These are phyloP conservation scores for Tyria jacobaeae DNA, from an alignment of 2,888 invertebrate species.

Conservation along the genomic window DNA sequence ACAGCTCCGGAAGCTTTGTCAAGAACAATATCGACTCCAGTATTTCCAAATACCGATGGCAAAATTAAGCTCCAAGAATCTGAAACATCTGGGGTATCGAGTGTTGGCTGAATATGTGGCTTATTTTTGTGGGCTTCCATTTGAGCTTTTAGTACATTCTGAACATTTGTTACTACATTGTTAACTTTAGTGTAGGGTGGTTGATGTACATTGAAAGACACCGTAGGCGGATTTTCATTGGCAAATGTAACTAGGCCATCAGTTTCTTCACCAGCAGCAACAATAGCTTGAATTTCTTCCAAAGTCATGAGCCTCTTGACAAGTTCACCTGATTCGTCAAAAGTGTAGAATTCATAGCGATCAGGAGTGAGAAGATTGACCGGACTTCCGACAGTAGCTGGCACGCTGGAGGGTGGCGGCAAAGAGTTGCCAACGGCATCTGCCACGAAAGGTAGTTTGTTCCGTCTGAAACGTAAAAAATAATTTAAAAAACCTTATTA, in stretches of 20 bases:
- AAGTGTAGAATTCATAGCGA: constrained; percentile 95
- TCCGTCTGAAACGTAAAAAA: constrained; percentile 67
- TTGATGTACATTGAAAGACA: constrained; percentile 81
- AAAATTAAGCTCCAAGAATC: constrained; percentile 94
- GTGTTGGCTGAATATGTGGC: constrained; percentile 76
- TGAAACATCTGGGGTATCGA: constrained; percentile 91
- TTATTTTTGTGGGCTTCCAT: constrained; percentile 88
- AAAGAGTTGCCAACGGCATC: constrained; percentile 90
- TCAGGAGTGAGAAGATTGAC: constrained; percentile 93
- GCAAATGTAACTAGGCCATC: constrained; percentile 84
- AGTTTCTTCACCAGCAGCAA: constrained; percentile 92
- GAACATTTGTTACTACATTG: constrained; percentile 93
- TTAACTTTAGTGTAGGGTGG: constrained; percentile 90
- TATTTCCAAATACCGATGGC: constrained; percentile 92
- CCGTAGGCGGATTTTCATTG: constrained; percentile 79
- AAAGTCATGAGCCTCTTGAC: constrained; percentile 94
- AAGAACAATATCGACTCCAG: constrained; percentile 87
- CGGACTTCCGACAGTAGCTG: constrained; percentile 91
- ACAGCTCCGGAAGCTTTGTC: constrained; percentile 78
- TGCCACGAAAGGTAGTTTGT: constrained; percentile 86
- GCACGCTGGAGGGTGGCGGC: constrained; percentile 87
- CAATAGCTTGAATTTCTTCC: constrained; percentile 94
- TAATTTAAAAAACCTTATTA: too few species aligned
- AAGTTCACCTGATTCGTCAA: constrained; percentile 93
- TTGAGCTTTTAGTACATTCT: constrained; percentile 93